Percentiles rank a stretch among this genome's conserved stretches.
These are phyloP conservation scores for Saguinus oedipus DNA, from an alignment of 2,797 vertebrate species.

Conservation along the genomic window DNA sequence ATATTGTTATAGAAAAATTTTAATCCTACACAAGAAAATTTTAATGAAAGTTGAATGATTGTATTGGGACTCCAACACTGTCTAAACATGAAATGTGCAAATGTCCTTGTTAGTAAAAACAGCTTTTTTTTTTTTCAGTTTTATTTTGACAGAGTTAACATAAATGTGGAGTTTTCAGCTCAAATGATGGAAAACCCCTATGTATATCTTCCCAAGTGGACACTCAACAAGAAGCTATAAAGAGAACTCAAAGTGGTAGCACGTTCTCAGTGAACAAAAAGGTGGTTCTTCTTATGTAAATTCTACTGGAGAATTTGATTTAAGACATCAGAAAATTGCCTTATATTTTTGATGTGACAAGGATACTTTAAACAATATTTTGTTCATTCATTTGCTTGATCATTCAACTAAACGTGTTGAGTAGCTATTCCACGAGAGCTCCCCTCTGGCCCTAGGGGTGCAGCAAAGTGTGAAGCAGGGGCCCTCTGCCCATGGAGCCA, in stretches of 20 bases:
- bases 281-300: background rate
- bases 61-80: background rate
- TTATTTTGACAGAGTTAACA: background rate
- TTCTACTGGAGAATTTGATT: background rate
- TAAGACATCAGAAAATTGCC: background rate
- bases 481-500: too few species aligned
- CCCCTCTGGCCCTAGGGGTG: too few species aligned
- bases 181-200: background rate
- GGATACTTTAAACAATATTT: too few species aligned
- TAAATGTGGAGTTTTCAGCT: background rate
- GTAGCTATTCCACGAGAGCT: too few species aligned
- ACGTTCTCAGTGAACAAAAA: background rate
- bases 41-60: background rate
- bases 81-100: background rate
- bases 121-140: background rate
- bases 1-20: background rate
- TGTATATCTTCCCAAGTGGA: background rate
- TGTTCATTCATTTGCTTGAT: too few species aligned
- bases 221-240: background rate
- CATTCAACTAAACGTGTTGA: too few species aligned
- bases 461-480: too few species aligned
- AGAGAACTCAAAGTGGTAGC: constrained; percentile 30
- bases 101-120: background rate
- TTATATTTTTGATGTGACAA: too few species aligned
- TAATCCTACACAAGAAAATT: background rate